Evolutionary conservation across 2,113 vertebrate species (phyloP).

Genomic region (Ranitomeya variabilis): DNA sequence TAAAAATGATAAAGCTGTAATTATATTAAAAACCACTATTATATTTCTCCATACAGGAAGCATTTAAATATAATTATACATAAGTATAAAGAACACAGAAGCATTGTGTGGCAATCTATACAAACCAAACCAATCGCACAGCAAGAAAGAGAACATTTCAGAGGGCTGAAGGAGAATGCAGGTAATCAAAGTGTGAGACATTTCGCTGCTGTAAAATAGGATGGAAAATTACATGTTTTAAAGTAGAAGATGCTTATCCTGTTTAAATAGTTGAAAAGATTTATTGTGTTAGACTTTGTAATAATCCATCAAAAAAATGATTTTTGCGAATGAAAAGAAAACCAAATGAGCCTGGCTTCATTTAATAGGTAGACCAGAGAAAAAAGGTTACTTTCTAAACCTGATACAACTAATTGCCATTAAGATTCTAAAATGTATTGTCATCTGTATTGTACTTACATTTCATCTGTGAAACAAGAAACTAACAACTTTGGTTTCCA

Average conservation of each 20-base stretch:
- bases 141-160: constrained; percentile 35
- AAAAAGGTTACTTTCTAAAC: neutral
- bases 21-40: constrained; percentile 53
- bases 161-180: constrained; percentile 20
- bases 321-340: neutral
- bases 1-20: constrained; percentile 49
- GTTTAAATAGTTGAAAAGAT: constrained; percentile 10
- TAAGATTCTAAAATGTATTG: neutral
- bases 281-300: neutral
- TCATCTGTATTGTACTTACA: neutral
- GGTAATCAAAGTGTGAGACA: constrained; percentile 34
- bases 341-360: neutral
- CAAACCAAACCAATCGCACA: constrained; percentile 40
- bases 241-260: neutral
- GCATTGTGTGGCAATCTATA: constrained; percentile 47
- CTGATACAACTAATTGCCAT: neutral
- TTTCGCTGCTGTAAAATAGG: neutral
- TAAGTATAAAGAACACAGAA: constrained; percentile 39
- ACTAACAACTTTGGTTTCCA: neutral
- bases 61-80: constrained; percentile 57
- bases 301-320: neutral
- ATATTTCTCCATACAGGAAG: constrained; percentile 43
- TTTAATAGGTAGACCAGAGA: neutral
- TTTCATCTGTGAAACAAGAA: neutral
- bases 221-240: constrained; percentile 41